Evolutionary conservation across 2,888 invertebrate genomes (phyloP).

Genomic region (Eristalis tenax): DNA sequence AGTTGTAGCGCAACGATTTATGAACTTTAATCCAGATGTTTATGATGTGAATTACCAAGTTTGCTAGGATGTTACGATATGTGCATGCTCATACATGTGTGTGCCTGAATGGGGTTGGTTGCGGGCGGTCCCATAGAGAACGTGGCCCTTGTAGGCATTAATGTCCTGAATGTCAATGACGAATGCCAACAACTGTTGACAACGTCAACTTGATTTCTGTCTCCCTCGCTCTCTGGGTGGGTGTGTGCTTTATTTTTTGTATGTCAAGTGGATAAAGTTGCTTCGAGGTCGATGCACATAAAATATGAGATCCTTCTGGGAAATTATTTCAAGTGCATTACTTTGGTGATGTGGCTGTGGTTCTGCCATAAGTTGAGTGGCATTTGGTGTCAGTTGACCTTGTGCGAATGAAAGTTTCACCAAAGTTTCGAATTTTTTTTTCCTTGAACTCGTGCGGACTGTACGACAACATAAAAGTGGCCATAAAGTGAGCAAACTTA

Average conservation of each 20-base stretch:
- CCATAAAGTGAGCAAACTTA: background rate
- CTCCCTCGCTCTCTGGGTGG: too few relatives aligned
- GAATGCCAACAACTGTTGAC: conserved; percentile 3
- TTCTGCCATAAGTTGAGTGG: background rate
- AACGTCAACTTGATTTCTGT: background rate
- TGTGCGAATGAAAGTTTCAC: background rate
- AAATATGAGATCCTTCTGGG: conserved; percentile 16
- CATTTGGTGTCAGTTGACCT: background rate
- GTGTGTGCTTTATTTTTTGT: background rate
- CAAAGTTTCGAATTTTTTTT: background rate
- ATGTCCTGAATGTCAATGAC: conserved; percentile 17
- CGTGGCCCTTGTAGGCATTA: conserved; percentile 17
- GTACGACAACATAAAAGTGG: background rate
- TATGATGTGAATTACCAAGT: conserved; percentile 48
- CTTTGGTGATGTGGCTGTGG: background rate
- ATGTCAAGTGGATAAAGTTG: background rate
- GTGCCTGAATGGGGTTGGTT: background rate
- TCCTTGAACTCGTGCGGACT: background rate
- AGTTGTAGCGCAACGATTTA: conserved; percentile 42
- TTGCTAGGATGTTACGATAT: conserved; percentile 6
- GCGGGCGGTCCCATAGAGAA: background rate
- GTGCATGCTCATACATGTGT: background rate
- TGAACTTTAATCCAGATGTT: conserved; percentile 63
- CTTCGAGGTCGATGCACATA: conserved; percentile 9
- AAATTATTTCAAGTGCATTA: conserved; percentile 28